A percentile compares a stretch with the other conserved stretches of the same genome.
Evolutionary conservation across 2,888 invertebrate genomes (phyloP).

Genomic region (Drosophila prolongata): DNA sequence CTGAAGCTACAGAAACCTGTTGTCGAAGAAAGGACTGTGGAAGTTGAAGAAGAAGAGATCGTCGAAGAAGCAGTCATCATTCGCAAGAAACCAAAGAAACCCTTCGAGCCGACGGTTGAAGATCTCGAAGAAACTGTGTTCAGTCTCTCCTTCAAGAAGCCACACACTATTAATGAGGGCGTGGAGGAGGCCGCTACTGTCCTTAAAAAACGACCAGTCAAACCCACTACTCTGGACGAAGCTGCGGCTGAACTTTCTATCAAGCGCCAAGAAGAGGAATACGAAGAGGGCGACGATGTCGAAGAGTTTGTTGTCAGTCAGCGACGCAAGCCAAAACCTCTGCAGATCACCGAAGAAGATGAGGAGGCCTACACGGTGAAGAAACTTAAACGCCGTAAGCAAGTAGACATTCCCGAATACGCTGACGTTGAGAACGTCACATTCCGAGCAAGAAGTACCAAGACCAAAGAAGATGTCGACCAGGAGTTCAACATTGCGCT

Average conservation of each 20-base stretch:
- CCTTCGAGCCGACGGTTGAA: conserved; percentile 74
- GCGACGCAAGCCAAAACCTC: conserved; percentile 85
- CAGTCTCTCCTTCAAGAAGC: conserved; percentile 81
- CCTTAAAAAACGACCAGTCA: conserved; percentile 80
- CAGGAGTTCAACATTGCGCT: conserved; percentile 95
- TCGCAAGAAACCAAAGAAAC: conserved; percentile 77
- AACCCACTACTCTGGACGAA: conserved; percentile 79
- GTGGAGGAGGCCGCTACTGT: conserved; percentile 84
- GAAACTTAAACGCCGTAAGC: conserved; percentile 89
- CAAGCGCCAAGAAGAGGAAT: conserved; percentile 80
- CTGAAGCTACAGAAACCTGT: conserved; percentile 81
- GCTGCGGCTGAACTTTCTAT: conserved; percentile 83
- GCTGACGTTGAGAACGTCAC: conserved; percentile 92
- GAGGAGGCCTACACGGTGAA: conserved; percentile 90
- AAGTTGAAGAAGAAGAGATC: conserved; percentile 86
- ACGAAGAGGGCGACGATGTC: conserved; percentile 85
- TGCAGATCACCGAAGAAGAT: conserved; percentile 86
- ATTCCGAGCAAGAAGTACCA: conserved; percentile 90
- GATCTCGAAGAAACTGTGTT: conserved; percentile 82
- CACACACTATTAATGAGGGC: conserved; percentile 84
- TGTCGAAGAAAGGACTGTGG: conserved; percentile 84
- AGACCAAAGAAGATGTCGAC: conserved; percentile 94
- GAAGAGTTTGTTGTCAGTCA: conserved; percentile 86
- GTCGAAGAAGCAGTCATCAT: conserved; percentile 82
- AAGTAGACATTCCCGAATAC: conserved; percentile 89